Base-by-base conservation (phyloP, 2,797 vertebrate genomes). In the Oryzias sinensis region DNA sequence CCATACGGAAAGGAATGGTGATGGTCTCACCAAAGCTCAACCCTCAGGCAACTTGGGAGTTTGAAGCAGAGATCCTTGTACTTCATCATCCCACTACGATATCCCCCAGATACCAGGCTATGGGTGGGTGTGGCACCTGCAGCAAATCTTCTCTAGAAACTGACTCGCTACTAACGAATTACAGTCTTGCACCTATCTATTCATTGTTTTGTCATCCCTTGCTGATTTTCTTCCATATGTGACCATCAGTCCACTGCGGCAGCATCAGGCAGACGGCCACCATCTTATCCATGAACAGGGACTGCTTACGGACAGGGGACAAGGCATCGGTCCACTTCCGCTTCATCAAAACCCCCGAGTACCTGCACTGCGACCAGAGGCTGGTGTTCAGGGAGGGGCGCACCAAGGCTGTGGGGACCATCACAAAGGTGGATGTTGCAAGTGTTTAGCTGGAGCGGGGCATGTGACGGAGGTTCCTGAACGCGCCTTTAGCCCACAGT, bases 31-130 rank as follows among this genome's bases (percentile, higher is more conserved):
- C 96, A 0, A 94, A 93, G 56, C 67, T 99, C 80, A 97, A 94
- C 86, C 97, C 97, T 57, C 97, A 97, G 83, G 97, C 97, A 0
- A 97, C 96, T 0, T 99, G 97, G 97, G 97, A 99, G 89, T 99
- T 99, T 87, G 96, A 99, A 88, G 97, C 97, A 0, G 97, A 99
- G 89, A 99, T 99, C 82, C 89, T 99, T 56, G 97, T 99, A 18
- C 91, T 99, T 56, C 97, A 99, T 85, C 97, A 99, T 53, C 97
- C 97, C n/a, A 99, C 97, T 5, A 99, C 97, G 4, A 99, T 99
- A 87, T 98, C 96, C 51, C 97, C 97, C 5, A 91, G 97, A 57
- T 99, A 99, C 79, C 97, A 99, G 88, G 97, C 97, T 56, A 99
- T 99, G 97, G 97, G 97, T 99, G 90, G 66, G 54, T 86, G 17